Evolutionary conservation across 2,113 vertebrate genomes (phyloP), one percentile per base, ranked within the genome.

Genomic region (Corythornis madagascariensis): DNA sequence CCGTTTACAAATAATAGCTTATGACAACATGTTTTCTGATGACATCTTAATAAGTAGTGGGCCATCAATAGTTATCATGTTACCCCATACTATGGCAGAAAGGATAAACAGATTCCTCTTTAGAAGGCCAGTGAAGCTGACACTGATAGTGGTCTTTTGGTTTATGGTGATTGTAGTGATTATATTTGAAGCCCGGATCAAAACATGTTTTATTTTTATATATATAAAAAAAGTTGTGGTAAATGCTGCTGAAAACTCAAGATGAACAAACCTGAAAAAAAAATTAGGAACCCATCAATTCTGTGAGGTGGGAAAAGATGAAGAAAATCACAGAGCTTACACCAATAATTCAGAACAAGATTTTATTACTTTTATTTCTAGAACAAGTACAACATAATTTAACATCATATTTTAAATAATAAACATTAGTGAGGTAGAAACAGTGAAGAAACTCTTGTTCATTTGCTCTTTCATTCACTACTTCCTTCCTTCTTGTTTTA

Each of bases 61-160:
- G 56, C 86, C 74, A 95, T 95, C 92, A 94, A 83, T 64, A 92
- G 75, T 83, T 79, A 86, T 92, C 90, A 90, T 80, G 84, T 95
- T 94, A 78, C 56, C n/a, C 35, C 47, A 60, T 52, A 24, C 59
- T 43, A 16, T 78, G 84, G 93, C 92, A 94, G 69, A 92, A 95
- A 78, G 61, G 77, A 96, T 91, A 85, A 96, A 71, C 0, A 59
- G 59, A 88, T 80, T 84, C 40, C 40, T 38, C 66, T 35, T 74
- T 88, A 80, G 75, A 69, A 92, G 80, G 76, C 29, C 48, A 84
- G 45, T 72, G 88, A 93, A 88, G 88, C 70, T 91, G 95, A 91
- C 91, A 94, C 50, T 75, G 45, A 65, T 75, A 71, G 63, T 66
- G 55, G 26, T 47, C 57, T 82, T 91, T 67, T 63, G 42, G 42